Percentiles rank a stretch among this genome's conserved stretches.
Conservation (phyloP, 2,797 vertebrate genomes). For the Hafferia zeledoni region DNA sequence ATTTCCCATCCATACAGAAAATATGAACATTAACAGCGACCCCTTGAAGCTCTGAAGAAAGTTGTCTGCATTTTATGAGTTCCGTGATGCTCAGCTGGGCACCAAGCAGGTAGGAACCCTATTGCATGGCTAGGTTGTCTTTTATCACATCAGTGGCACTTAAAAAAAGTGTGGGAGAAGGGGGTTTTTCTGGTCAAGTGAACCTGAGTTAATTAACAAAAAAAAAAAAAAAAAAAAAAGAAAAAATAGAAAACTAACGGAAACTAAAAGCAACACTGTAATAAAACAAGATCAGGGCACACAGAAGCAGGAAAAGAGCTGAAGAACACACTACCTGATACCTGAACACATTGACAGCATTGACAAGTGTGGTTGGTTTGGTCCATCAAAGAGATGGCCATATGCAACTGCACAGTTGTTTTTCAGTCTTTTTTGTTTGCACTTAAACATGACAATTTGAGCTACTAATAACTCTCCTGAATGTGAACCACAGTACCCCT, state of each 20-base stretch:
- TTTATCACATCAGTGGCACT: background rate
- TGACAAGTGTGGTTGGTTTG: background rate
- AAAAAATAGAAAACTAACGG: background rate
- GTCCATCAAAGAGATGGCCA: background rate
- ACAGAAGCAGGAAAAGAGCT: background rate
- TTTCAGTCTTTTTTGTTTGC: background rate
- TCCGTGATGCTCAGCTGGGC: background rate
- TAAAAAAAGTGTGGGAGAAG: background rate
- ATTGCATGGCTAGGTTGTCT: background rate
- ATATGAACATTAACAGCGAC: background rate
- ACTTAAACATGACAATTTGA: slow-evolving; percentile 18
- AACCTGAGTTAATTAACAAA: background rate
- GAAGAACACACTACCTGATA: background rate
- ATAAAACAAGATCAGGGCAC: background rate
- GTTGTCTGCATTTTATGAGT: background rate
- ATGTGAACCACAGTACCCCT: background rate
- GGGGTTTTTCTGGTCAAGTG: background rate
- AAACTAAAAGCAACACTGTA: background rate
- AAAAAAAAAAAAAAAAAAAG: too few relatives aligned
- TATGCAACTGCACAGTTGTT: background rate
- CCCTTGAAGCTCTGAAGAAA: background rate
- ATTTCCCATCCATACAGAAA: background rate
- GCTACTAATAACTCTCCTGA: background rate
- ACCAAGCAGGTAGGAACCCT: background rate
- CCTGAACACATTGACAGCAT: background rate